These are phyloP conservation scores for Eupithecia insigniata DNA, from an alignment of 2,888 invertebrate genomes.

Conservation along the genomic window DNA sequence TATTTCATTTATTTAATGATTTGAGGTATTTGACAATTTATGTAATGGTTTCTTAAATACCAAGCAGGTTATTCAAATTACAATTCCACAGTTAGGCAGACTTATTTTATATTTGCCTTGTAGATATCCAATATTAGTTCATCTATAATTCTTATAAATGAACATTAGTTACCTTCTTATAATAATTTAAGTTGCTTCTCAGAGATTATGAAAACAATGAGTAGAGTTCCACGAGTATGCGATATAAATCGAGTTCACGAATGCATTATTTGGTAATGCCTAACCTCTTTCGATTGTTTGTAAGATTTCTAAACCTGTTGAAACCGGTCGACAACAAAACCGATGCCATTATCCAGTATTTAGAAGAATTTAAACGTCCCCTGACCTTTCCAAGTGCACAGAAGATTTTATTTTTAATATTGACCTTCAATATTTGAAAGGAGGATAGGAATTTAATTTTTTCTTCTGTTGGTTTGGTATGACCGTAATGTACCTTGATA, in stretches of 20 bases:
- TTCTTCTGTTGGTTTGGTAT: not conserved
- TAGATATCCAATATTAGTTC: not conserved
- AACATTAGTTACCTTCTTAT: too few relatives aligned
- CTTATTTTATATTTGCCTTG: not conserved
- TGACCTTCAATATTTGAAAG: slow-evolving; percentile 13
- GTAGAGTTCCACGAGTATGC: slow-evolving; percentile 22
- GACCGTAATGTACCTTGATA: not conserved
- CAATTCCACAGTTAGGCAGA: slow-evolving; percentile 9
- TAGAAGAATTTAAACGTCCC: not conserved
- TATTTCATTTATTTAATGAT: slow-evolving; percentile 32
- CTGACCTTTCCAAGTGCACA: slow-evolving; percentile 2
- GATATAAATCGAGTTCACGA: slow-evolving; percentile 55
- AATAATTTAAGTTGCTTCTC: slow-evolving; percentile 1
- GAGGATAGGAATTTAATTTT: slow-evolving; percentile 3
- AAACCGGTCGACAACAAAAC: slow-evolving; percentile 41
- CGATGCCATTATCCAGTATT: slow-evolving; percentile 10
- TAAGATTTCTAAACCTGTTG: slow-evolving; percentile 47
- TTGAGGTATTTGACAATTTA: slow-evolving; percentile 25
- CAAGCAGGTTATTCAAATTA: slow-evolving; percentile 26
- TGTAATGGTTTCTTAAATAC: slow-evolving; percentile 18
- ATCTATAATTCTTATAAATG: too few relatives aligned
- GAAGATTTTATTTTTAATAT: slow-evolving; percentile 8
- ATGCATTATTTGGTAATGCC: slow-evolving; percentile 50
- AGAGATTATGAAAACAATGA: slow-evolving; percentile 26
- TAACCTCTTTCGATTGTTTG: slow-evolving; percentile 57